These are phyloP conservation scores for Bos taurus DNA, from an alignment of 2,113 vertebrate genomes.

Conservation along the genomic window ARS-UCD2.0 NC_037340.1:39415001-39415500, in stretches of 20 bases:
- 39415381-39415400: neutral
- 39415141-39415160: neutral
- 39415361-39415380: neutral
- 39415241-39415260: neutral
- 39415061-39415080: neutral
- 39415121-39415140: neutral
- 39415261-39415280: neutral
- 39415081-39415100: neutral
- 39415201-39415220: neutral
- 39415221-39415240: neutral
- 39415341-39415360: neutral
- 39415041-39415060: neutral
- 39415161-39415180: neutral
- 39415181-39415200: neutral
- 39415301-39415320: neutral
- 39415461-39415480: neutral
- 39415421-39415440: accelerated
- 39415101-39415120: neutral
- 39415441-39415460: neutral
- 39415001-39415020: neutral
- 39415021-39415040: neutral
- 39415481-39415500: neutral
- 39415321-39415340: neutral
- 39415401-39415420: neutral
- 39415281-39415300: neutral